Base-by-base conservation (phyloP, 2,113 vertebrate species). In the Tragulus kanchil region DNA sequence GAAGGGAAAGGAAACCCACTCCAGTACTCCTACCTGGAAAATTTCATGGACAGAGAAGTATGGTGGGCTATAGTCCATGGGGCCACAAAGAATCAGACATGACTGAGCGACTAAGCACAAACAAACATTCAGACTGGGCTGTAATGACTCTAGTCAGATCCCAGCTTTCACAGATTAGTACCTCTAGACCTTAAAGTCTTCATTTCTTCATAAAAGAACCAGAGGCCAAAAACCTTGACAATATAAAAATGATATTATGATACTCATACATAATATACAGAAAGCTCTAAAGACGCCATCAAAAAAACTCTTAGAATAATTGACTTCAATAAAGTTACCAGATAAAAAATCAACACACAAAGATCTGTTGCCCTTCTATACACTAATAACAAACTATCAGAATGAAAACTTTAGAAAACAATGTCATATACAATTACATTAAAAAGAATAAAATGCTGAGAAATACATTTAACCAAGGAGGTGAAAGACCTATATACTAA, bases 201-300 rank as follows among this genome's bases (percentile, higher is more conserved):
- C 16, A 82, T 90, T 96, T 93, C 88, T 79, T 94, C 36, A 65
- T 69, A 56, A 93, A 94, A 82, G 15, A 97, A 67, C 5, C 21
- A 94, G 54, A 5, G 84, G 67, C 62, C 89, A 85, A 83, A 94
- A 91, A 15, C 19, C 31, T 89, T 95, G 93, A 85, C 96, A 97
- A 97, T 87, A 87, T 19, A 75, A 12, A 45, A 69, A 69, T 67
- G 42, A 48, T 71, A 59, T 71, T 83, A 42, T 78, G 31, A 54
- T 78, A 78, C 54, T 64, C 45, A 78, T 90, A 42, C 9, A 13
- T 28, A 42, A 69, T 59, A 58, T 59, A 45, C 58, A 69, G 62
- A 48, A 91, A 83, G 15, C 13, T 52, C 64, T 83, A 69, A 48
- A 16, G 26, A 69, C 26, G 82, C 36, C 54, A 71, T 71, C 42